Evolutionary conservation across 2,888 invertebrate genomes (phyloP), one percentile per base, ranked within the genome.

Genomic region (Scrobipalpa atriplicella): DNA sequence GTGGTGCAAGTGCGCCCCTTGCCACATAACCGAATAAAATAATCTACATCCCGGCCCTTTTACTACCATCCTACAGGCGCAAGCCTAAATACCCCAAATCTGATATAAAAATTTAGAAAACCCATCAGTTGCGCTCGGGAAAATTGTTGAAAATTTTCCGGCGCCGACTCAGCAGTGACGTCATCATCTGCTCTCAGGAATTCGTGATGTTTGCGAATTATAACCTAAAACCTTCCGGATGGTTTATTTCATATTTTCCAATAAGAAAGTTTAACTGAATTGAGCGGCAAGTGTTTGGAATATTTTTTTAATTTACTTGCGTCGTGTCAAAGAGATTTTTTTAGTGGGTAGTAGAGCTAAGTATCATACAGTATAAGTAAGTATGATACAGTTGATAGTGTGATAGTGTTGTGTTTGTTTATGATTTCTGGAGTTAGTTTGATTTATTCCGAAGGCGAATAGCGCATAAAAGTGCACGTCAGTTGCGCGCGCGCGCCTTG

Each of bases 141-240:
- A 90, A 92, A 92, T 90, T 91, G 76, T 71, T 78, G 75, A 80
- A 91, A 90, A 80, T 87, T 90, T 90, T 91, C 90, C 92, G 80
- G 76, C 79, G 75, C 75, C 79, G 69, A 74, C 74, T 77, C 76
- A 75, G 70, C 74, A 79, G 75, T 80, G 78, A 81, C 84, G 82
- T 79, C 80, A 78, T 79, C 71, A 75, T 70, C 76, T 76, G 73
- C 70, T 64, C 69, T 72, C 72, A 69, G 70, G 69, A 71, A 64
- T 65, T 47, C 39, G 56, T 58, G 66, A 65, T 43, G 63, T 73
- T 66, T 69, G 70, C 67, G 8, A 56, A 70, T 68, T 54, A 66
- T 39, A 38, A 62, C 56, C 13, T 1, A 67, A 65, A 52, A 41
- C 16, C 11, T 63, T 47, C n/a, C 13, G 54, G 62, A 68, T 66